Base-by-base conservation (phyloP, 1,140 invertebrate genomes). In the Colletes gigas region DNA sequence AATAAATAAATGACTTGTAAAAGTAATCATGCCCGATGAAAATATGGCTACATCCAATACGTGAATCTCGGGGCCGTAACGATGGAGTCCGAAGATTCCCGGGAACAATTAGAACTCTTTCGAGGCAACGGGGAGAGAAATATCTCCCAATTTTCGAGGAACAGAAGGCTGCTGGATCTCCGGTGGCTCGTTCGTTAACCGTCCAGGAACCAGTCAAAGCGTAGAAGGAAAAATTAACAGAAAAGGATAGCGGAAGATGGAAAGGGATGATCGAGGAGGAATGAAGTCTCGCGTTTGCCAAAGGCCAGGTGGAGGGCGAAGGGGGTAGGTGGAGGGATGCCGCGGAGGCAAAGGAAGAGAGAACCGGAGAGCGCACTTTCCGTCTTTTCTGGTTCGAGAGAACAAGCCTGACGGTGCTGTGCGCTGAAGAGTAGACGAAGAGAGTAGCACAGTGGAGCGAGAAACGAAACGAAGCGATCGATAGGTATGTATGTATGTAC, bases 381-480 rank as follows among this genome's bases (percentile, higher is more conserved):
- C 57, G 57, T 60, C 71, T 86, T 87, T 62, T 82, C 55, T 50
- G 30, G 76, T 68, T 59, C 74, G 54, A 77, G 72, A 66, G 74
- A 79, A 73, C 80, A 69, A n/a, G 77, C 41, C 72, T 66, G 75
- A 50, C 19, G 59, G 54, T 14, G 65, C 44, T 59, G 15, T 50
- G 19, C 50, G 65, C 6, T 54, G 67, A 59, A 70, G 55, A 66
- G 75, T 19, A 12, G 68, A 70, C 60, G 73, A 70, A 72, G 80
- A 85, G 54, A 65, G 57, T 19, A 21, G 62, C 63, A 17, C 47
- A 65, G 81, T 17, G 60, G 73, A 80, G 65, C n/a, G 44, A 55
- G 71, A 70, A 50, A 66, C 75, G 70, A 83, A 65, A 70, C 81
- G 54, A 63, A 66, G 55, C 85, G 86, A 88, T 88, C 86, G 86